Base-by-base conservation (phyloP, 2,797 vertebrate genomes). In the Nyctibius grandis region DNA sequence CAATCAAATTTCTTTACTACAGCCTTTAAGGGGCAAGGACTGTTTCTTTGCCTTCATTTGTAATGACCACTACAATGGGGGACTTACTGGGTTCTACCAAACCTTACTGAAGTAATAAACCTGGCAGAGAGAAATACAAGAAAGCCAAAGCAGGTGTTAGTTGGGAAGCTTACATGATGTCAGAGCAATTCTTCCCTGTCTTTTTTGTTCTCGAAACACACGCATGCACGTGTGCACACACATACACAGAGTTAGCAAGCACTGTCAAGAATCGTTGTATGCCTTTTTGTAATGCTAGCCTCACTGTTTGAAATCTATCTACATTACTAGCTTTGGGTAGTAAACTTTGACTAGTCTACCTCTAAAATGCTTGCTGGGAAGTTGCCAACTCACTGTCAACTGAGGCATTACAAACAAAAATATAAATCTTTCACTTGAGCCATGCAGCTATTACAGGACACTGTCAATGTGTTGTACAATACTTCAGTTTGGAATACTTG, bases 271-370 rank as follows among this genome's bases (percentile, higher is more conserved):
- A 67, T 1, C 75, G 10, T 26, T 68, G 22, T 33, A 72, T 54
- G 63, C 16, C 51, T 87, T 81, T 93, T 54, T 50, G n/a, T 13
- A 85, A 91, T 22, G 47, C 25, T 73, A 82, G 26, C 18, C 16
- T 67, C 6, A 1, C 10, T 6, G 23, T 19, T 59, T 42, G 7
- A 14, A 36, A 65, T 29, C 38, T 72, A 40, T 13, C 13, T 38
- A 38, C 70, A 79, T 83, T 45, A 67, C 17, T n/a, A 40, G 40
- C 15, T 86, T 31, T 5, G 3, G 28, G 40, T 54, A 76, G 67
- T 38, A 95, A 94, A 78, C n/a, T 60, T 88, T 60, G 64, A 89
- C 48, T 59, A 70, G 14, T 15, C 48, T 45, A 9, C 38, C 75
- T 87, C 51, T 64, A 74, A 91, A 85, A 80, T 17, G 15, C 61